Evolutionary conservation across 2,113 vertebrate species (phyloP).

Genomic region (Cebus imitator): DNA sequence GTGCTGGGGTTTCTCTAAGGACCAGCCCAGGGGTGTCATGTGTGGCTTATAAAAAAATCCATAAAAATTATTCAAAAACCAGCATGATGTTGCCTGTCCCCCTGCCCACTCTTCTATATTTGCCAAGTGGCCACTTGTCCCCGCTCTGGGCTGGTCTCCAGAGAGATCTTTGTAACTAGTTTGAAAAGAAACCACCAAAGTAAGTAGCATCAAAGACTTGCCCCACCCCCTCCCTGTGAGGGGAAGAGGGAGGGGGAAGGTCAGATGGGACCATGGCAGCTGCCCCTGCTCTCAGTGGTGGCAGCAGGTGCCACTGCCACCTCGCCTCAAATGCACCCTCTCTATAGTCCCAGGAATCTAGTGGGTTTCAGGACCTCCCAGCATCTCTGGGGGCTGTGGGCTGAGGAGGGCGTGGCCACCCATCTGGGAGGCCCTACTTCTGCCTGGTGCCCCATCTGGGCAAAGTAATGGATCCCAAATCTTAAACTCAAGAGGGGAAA

Average conservation of each 20-base stretch:
- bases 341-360: not conserved
- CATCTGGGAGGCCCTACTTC: not conserved
- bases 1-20: not conserved
- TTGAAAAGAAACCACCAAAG: not conserved
- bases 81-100: not conserved
- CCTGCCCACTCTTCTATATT: not conserved
- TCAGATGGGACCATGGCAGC: not conserved
- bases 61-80: not conserved
- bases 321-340: not conserved
- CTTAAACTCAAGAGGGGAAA: not conserved
- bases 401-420: not conserved
- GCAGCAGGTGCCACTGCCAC: too few relatives aligned
- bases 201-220: not conserved
- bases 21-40: not conserved
- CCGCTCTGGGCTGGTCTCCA: not conserved
- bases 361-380: not conserved
- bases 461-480: not conserved
- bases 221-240: not conserved
- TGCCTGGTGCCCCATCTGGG: not conserved
- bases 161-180: not conserved
- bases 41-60: slow-evolving; percentile 4
- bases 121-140: not conserved
- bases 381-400: not conserved
- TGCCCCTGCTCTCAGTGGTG: not conserved
- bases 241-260: not conserved